Evolutionary conservation across 2,888 invertebrate species (phyloP), one percentile per base, ranked within the genome.

Genomic region (Macrosiphum euphorbiae): DNA sequence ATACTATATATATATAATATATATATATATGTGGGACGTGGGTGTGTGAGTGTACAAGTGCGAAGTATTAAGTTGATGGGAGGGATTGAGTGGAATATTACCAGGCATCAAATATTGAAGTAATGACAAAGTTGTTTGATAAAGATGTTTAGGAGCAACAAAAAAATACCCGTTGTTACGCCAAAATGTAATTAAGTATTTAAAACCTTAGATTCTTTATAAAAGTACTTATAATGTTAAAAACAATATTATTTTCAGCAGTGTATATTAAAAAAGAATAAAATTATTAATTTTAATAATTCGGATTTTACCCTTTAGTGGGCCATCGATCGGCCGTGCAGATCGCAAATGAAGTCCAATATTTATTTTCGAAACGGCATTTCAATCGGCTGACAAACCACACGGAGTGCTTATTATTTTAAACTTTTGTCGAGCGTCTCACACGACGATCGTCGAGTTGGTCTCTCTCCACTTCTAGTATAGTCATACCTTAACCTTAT

Each of bases 371-470:
- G 58, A 55, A 58, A n/a, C 41, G n/a, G 7, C 24, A 50, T 88
- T 28, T 52, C 24, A 24, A 8, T 88, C 88, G 24, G 50, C 24
- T 24, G n/a, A 20, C 52, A 52, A 88, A 78, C 35, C 78, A 78
- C 35, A 35, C 28, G 35, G 20, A 16, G 78, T 78, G 35, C 78
- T 78, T 52, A 35, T 78, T 52, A n/a, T 88, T n/a, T 90, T 52
- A 84, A 55, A 91, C 84, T 84, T 52, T 85, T 13, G 13, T 78
- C 58, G 11, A 35, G 1, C 24, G n/a, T 86, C 91, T 58, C 91
- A 91, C 91, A 86, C 91, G 91, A 58, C 41, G 91, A 58, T 91
- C 91, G n/a, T 91, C n/a, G 58, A 91, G 91, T 86, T 47, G 91
- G 91, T 91, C 91, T 85, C 47, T 35, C 13, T 55, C 3, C 35